These are phyloP conservation scores for Mylabris phalerata DNA, from an alignment of 1,140 invertebrate genomes.

Conservation along the genomic window DNA sequence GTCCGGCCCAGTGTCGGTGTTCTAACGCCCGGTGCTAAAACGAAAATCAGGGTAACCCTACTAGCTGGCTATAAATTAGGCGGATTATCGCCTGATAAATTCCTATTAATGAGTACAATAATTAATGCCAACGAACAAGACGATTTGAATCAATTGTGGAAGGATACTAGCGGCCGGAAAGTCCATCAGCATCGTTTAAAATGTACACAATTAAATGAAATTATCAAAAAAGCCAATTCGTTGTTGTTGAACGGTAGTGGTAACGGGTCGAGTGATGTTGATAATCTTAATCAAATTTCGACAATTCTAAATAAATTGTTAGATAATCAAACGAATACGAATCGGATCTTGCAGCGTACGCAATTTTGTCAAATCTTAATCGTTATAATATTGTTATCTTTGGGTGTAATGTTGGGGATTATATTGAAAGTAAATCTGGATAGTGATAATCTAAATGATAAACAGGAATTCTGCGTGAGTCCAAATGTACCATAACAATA, in stretches of 20 bases:
- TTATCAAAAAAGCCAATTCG: slow-evolving; percentile 30
- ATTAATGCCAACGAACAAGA: slow-evolving; percentile 45
- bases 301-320: slow-evolving; percentile 22
- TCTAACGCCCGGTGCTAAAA: slow-evolving; percentile 51
- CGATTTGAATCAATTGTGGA: slow-evolving; percentile 56
- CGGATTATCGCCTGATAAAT: slow-evolving; percentile 56
- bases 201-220: slow-evolving; percentile 39
- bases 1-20: slow-evolving; percentile 79
- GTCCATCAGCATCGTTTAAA: slow-evolving; percentile 46
- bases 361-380: slow-evolving; percentile 28
- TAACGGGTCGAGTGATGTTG: slow-evolving; percentile 10
- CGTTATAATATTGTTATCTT: slow-evolving; percentile 22
- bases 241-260: background rate
- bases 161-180: slow-evolving; percentile 40
- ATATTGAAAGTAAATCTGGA: background rate
- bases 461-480: slow-evolving; percentile 1
- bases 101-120: slow-evolving; percentile 61
- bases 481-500: slow-evolving; percentile 25
- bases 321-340: slow-evolving; percentile 26
- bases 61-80: slow-evolving; percentile 49
- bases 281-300: slow-evolving; percentile 11
- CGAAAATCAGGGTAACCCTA: slow-evolving; percentile 48
- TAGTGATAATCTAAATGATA: slow-evolving; percentile 5
- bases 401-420: slow-evolving; percentile 18
- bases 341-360: slow-evolving; percentile 20